These are phyloP conservation scores for Chlorodrepanis virens DNA, from an alignment of 2,113 vertebrate genomes.

Conservation along the genomic window DNA sequence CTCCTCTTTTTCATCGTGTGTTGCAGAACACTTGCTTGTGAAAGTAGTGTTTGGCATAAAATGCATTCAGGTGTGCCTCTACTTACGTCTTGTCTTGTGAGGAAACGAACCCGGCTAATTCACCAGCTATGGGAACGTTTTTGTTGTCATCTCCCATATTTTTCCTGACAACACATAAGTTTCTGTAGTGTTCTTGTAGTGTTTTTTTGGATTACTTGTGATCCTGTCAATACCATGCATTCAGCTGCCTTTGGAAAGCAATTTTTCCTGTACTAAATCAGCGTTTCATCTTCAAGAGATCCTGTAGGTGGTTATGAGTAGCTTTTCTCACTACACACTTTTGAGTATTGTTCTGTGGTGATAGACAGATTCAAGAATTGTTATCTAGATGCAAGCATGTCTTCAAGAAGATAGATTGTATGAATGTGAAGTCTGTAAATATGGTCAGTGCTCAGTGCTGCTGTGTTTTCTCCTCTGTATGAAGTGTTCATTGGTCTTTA, in stretches of 20 bases:
- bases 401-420: not conserved
- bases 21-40: not conserved
- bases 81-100: not conserved
- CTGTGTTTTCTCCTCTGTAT: not conserved
- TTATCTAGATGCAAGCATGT: not conserved
- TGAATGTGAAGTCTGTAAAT: not conserved
- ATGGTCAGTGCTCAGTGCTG: not conserved
- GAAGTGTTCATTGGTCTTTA: not conserved
- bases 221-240: fast-evolving
- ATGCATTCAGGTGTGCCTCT: fast-evolving
- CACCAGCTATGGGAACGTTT: not conserved
- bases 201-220: not conserved
- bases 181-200: not conserved
- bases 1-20: not conserved
- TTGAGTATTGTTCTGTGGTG: fast-evolving
- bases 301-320: fast-evolving
- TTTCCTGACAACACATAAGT: fast-evolving
- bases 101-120: not conserved
- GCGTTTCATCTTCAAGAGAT: fast-evolving
- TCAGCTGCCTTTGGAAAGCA: not conserved
- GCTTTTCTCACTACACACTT: not conserved
- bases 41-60: not conserved
- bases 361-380: fast-evolving
- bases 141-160: not conserved
- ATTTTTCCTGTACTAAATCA: not conserved